Conservation (phyloP, 2,888 invertebrate species). For the Ferrisia virgata region DNA sequence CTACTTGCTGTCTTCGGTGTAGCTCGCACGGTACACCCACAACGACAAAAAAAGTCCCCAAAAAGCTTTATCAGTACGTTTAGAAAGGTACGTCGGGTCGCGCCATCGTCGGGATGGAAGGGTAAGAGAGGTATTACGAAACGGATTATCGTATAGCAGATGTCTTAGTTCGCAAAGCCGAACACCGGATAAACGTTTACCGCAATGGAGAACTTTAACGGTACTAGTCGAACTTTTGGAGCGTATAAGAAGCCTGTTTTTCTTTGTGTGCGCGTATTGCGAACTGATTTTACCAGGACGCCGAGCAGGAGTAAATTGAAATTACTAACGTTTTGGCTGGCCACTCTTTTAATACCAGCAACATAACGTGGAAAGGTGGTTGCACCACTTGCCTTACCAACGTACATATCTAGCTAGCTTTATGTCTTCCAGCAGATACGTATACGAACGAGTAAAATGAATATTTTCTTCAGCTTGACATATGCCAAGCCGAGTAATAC, state of each 20-base stretch:
- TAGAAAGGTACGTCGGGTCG: background rate
- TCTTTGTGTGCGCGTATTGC: background rate
- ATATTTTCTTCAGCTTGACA: background rate
- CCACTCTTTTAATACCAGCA: too few species aligned
- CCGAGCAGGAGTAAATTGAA: background rate
- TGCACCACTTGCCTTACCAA: background rate
- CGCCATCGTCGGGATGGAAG: background rate
- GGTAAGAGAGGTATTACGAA: background rate
- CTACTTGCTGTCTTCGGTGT: background rate
- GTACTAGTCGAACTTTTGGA: background rate
- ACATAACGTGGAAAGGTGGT: too few species aligned
- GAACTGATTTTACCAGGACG: background rate
- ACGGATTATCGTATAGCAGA: conserved; percentile 19
- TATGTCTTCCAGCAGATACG: too few species aligned
- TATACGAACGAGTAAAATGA: background rate
- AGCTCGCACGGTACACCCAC: background rate
- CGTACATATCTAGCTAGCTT: background rate
- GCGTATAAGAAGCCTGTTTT: background rate
- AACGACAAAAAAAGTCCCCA: background rate
- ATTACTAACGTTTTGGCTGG: background rate
- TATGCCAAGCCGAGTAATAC: background rate
- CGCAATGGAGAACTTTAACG: background rate
- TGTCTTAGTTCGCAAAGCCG: conserved; percentile 26
- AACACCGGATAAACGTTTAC: conserved; percentile 6
- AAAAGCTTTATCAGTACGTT: conserved; percentile 11